Percentiles rank a stretch among this genome's conserved stretches.
These are phyloP conservation scores for Athalia cordata DNA, from an alignment of 2,888 invertebrate genomes.

Conservation along the genomic window DNA sequence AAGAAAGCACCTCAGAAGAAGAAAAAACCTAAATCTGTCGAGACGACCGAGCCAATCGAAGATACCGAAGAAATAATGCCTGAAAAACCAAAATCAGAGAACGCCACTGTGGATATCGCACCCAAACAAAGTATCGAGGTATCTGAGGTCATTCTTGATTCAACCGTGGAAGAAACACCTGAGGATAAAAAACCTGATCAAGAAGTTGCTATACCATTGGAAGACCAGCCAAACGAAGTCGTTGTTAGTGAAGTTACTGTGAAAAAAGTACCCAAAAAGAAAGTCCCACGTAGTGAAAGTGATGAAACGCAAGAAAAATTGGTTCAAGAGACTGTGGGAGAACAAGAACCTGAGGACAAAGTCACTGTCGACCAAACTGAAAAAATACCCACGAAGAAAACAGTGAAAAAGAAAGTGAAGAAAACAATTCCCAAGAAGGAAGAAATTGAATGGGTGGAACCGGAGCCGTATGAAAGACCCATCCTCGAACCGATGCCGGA, in stretches of 20 bases:
- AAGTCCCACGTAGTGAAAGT: slow-evolving; percentile 51
- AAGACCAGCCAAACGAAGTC: slow-evolving; percentile 51
- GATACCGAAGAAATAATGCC: slow-evolving; percentile 54
- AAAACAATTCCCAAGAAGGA: slow-evolving; percentile 53
- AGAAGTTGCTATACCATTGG: slow-evolving; percentile 54
- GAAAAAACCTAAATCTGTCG: slow-evolving; percentile 52
- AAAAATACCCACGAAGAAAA: slow-evolving; percentile 46
- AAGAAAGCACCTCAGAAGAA: slow-evolving; percentile 56
- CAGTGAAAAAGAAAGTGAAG: slow-evolving; percentile 49
- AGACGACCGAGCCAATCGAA: slow-evolving; percentile 64
- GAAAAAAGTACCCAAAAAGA: slow-evolving; percentile 55
- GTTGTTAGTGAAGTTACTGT: slow-evolving; percentile 47
- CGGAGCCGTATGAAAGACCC: slow-evolving; percentile 63
- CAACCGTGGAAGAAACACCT: slow-evolving; percentile 52
- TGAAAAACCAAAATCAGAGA: slow-evolving; percentile 55
- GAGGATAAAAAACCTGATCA: slow-evolving; percentile 53
- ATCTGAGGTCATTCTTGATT: slow-evolving; percentile 53
- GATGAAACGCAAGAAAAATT: slow-evolving; percentile 67
- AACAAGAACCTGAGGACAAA: slow-evolving; percentile 57
- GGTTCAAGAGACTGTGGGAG: slow-evolving; percentile 58
- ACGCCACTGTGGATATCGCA: slow-evolving; percentile 60
- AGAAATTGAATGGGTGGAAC: slow-evolving; percentile 65
- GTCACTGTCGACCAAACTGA: slow-evolving; percentile 52
- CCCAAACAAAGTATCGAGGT: slow-evolving; percentile 61
- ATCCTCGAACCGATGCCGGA: slow-evolving; percentile 71